Base-by-base conservation (phyloP, 1,140 invertebrate genomes). In the Pemphigus obesinymphae region DNA sequence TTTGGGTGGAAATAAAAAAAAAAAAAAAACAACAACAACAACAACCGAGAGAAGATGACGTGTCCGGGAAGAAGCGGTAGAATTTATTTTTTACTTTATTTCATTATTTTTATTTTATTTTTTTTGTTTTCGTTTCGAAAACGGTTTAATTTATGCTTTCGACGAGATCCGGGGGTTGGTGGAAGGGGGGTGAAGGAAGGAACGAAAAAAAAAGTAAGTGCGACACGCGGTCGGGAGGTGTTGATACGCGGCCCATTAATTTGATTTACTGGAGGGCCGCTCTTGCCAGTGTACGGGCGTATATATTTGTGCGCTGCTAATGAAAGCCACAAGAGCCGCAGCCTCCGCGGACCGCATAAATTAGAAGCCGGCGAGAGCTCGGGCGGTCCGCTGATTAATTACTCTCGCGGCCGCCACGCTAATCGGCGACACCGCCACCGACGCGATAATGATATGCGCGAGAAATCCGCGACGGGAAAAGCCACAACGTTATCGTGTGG, bases 241-340 rank as follows among this genome's bases (percentile, higher is more conserved):
- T 78, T 78, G 75, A 78, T 78, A 78, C 34, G 75, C 70, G 15
- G 34, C 53, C 75, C 75, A 78, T 78, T 78, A 78, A 78, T 78
- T 78, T 78, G 50, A 78, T 78, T 78, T 78, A 78, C 75, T 78
- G 75, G 53, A 40, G 50, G 73, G 29, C 31, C 48, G 40, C 37
- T 3, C 8, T 40, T 40, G 37, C 1, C 40, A n/a, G 68, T 10
- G n/a, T n/a, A n/a, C n/a, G n/a, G 31, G 50, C 29, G 75, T n/a
- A n/a, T 37, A 2, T 13, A 20, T 8, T 37, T 17, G 68, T 40
- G 73, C 50, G 50, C 73, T 58, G 75, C 50, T 78, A 78, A 78
- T 78, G 75, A 78, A 78, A 40, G 75, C 73, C 31, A 50, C 40
- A 20, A 55, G 31, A 76, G 50, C 17, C 37, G 43, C 26, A 3